Base-by-base conservation (phyloP, 1,140 invertebrate species). In the Pogonognathellus flavescens region DNA sequence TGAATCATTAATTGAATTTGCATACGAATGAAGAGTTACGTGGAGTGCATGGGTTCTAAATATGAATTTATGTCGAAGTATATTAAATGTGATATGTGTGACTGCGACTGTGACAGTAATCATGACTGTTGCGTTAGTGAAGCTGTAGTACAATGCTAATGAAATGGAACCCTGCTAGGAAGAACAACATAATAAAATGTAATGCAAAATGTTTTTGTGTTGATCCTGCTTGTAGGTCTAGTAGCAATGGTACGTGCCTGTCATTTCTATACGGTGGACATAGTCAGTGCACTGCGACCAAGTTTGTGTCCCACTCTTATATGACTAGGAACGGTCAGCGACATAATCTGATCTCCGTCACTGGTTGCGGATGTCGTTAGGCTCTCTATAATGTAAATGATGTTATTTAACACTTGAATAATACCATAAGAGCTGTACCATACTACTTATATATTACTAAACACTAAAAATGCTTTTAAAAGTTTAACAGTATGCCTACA, bases 291-390 rank as follows among this genome's bases (percentile, higher is more conserved):
- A 90, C 89, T 31, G 90, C 91, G 8, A 90, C 90, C 0, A 90
- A 90, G 88, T 92, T 92, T 82, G 90, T 91, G 88, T 89, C 92
- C 60, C 90, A 92, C 86, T 90, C 91, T 85, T 92, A 92, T 87
- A 92, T 90, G 90, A 91, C 89, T 84, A 87, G 85, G 82, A 80
- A 88, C 55, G 86, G 91, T 50, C 88, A 89, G 8, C 89, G 89
- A 84, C 89, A 91, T 82, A 91, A 91, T 85, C 89, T 92, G 8
- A 91, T 92, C 83, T 90, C 91, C 85, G 91, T 92, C 52, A 90
- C 89, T 8, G 89, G 91, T 57, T 92, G 92, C 83, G 90, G 91
- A 22, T 92, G 92, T 87, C 89, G 91, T 59, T 92, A 83, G 66
- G 11, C n/a, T 57, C 53, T 57, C 11, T n/a, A 57, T 57, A 57